Evolutionary conservation across 2,888 invertebrate species (phyloP), one percentile per base, ranked within the genome.

Genomic region (Itoplectis maculator): DNA sequence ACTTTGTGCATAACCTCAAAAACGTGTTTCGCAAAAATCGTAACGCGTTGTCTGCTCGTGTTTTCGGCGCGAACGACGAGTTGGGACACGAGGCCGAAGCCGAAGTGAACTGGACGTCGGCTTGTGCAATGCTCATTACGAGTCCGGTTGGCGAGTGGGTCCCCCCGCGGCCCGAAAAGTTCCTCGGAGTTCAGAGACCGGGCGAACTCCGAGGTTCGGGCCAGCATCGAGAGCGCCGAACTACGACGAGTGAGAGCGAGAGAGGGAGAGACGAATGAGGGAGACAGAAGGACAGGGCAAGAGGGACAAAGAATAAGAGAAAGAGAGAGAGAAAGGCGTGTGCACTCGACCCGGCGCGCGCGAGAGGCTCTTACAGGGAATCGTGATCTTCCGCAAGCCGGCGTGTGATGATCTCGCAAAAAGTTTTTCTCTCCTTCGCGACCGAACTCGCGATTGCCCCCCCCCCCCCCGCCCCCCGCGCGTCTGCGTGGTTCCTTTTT

Each of bases 301-400:
- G n/a, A n/a, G n/a, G n/a, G n/a, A n/a, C n/a, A n/a, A n/a, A n/a
- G n/a, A n/a, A n/a, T n/a, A n/a, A n/a, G n/a, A n/a, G n/a, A n/a
- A n/a, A n/a, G n/a, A 56, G 45, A 40, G 42, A 72, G 49, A 77
- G 61, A 49, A 66, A 15, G 65, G 61, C 59, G 47, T 29, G 35
- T 61, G 61, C 35, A 20, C 49, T 40, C 69, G 59, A 65, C 59
- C 56, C 56, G 70, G 42, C 66, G 65, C 66, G 65, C 23, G 51
- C 45, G 29, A 29, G 29, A 29, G 29, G 29, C 78, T 79, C 72
- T 81, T 84, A 85, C 83, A 75, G 54, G 63, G 85, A 84, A 85
- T 85, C 83, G 84, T 79, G 82, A 84, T 85, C 81, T 84, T 85
- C 81, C 84, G 79, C 79, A 82, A 84, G 74, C 70, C 75, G 61